These are phyloP conservation scores for Camponotus fellah DNA, from an alignment of 2,888 invertebrate genomes.

Conservation along the genomic window DNA sequence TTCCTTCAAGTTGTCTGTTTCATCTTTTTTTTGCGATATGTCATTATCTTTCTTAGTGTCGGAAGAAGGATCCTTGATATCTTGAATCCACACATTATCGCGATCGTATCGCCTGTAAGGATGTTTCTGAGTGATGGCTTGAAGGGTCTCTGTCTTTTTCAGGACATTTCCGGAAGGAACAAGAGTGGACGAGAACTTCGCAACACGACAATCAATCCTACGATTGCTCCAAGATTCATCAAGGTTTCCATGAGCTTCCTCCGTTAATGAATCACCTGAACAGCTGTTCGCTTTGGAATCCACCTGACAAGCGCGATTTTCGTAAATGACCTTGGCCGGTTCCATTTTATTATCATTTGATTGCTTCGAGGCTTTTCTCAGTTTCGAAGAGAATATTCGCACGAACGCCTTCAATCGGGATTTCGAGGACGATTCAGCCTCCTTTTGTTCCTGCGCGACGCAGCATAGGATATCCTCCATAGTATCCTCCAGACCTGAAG, in stretches of 20 bases:
- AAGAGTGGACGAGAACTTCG: slow-evolving; percentile 13
- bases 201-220: neutral
- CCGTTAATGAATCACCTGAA: slow-evolving; percentile 60
- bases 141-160: slow-evolving; percentile 9
- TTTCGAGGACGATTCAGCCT: slow-evolving; percentile 11
- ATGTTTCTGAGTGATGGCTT: slow-evolving; percentile 21
- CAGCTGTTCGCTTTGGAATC: slow-evolving; percentile 63
- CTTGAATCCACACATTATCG: slow-evolving; percentile 68
- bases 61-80: slow-evolving; percentile 37
- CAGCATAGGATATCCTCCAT: slow-evolving; percentile 65
- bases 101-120: slow-evolving; percentile 61
- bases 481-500: slow-evolving; percentile 62
- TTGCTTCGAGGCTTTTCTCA: slow-evolving; percentile 46
- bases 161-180: neutral
- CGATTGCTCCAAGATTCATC: neutral
- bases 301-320: slow-evolving; percentile 70
- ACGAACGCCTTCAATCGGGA: slow-evolving; percentile 70
- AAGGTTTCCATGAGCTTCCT: slow-evolving; percentile 11
- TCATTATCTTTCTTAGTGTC: neutral
- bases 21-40: neutral
- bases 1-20: neutral
- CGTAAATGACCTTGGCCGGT: slow-evolving; percentile 70
- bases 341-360: neutral
- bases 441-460: slow-evolving; percentile 46
- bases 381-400: slow-evolving; percentile 67